Evolutionary conservation across 1,140 invertebrate genomes (phyloP), one percentile per base, ranked within the genome.

Genomic region (Dermatophagoides farinae): DNA sequence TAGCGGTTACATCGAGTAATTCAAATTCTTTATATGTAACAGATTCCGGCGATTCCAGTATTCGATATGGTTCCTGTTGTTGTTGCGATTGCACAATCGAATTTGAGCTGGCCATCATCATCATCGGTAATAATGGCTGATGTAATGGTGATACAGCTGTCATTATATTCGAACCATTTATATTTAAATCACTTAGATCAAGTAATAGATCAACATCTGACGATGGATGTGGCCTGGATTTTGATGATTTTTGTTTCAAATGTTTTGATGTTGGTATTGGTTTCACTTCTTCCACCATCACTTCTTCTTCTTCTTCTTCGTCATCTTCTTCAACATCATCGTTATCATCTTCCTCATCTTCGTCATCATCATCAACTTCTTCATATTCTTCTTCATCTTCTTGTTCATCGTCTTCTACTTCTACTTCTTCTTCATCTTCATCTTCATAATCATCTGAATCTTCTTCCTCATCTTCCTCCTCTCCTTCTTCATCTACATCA

Each of bases 161-260:
- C 31, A 31, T 31, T 31, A 31, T 18, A 23, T 37, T 52, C 1
- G 55, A 31, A 43, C n/a, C 39, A 22, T 18, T 63, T 1, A 47
- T 66, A 65, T 66, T 61, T 65, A 68, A 65, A 63, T 75, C 75
- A 72, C 83, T 83, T 47, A 92, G 75, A 69, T 91, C 87, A 23
- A 93, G 70, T 14, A 93, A 72, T 38, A 92, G 72, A 73, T 91
- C 86, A 57, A 86, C 74, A 73, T 84, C 84, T 61, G 76, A 54
- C 22, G 66, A 37, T 18, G 64, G 60, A 6, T 18, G 1, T 51
- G 59, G 63, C 43, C 59, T 63, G 38, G 47, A 23, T 12, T 50
- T 54, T 39, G 38, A 40, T 16, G 52, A 12, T 37, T 14, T 12
- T 11, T 16, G 65, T 31, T 62, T 57, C 44, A 55, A 49, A 22